phyloP scores from a whole-genome alignment of 2,113 vertebrate species.

The Grantiella picta region DNA sequence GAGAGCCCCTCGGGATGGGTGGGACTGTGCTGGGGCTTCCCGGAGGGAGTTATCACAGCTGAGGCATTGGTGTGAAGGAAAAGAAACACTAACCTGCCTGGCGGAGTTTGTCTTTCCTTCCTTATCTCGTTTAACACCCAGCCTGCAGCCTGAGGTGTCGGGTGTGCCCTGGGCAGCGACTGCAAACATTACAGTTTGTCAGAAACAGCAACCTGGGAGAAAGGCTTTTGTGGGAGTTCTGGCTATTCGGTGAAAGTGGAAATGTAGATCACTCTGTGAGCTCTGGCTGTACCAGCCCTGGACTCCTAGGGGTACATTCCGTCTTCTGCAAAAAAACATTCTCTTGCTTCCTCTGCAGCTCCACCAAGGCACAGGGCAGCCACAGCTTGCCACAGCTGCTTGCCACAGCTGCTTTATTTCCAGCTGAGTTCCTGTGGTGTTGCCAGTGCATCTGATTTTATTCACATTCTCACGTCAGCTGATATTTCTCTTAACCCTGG shows the following conservation, averaged over 20 bases:
- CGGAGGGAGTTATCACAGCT: neutral
- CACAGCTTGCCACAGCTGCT: rapidly evolving
- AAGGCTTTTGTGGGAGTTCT: neutral
- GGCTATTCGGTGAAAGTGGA: neutral
- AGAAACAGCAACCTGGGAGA: neutral
- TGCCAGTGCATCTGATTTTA: neutral
- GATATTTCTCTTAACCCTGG: neutral
- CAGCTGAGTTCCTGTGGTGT: neutral
- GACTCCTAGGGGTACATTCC: too few species aligned
- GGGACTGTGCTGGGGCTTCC: neutral
- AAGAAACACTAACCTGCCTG: neutral
- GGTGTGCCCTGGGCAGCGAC: neutral
- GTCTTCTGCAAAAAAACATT: neutral
- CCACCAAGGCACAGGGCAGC: rapidly evolving
- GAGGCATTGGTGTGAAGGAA: neutral
- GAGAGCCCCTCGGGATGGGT: neutral
- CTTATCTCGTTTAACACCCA: neutral
- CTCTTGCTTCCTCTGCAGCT: neutral
- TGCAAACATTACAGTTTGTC: neutral
- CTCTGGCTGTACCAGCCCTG: neutral
- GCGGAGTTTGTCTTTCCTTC: neutral
- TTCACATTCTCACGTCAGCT: neutral
- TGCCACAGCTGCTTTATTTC: neutral
- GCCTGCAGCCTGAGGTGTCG: neutral
- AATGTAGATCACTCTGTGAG: neutral